Evolutionary conservation across 2,113 vertebrate genomes (phyloP), one percentile per base, ranked within the genome.

Genomic region (Amazona vittata): DNA sequence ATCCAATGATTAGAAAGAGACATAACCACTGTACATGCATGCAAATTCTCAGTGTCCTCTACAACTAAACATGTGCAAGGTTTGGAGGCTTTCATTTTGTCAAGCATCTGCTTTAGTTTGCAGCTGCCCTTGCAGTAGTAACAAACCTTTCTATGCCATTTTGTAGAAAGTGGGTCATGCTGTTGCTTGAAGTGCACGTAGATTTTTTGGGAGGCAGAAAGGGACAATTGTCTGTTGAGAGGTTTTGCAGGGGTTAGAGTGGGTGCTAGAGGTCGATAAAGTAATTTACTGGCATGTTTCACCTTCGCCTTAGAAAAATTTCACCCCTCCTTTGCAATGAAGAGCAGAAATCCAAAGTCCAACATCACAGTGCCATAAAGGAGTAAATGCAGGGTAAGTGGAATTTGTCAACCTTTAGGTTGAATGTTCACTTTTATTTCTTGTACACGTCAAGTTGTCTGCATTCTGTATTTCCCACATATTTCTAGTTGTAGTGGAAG

Each of bases 361-460:
- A 83, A 37, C 7, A 31, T 83, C 59, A 69, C 4, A 37, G 19
- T 65, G 20, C 15, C n/a, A 44, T 47, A 57, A 50, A 87, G 7
- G 26, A 82, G 7, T 52, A 79, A 93, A 70, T 37, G 33, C 11
- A 74, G 49, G 4, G 3, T 77, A 86, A 83, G 5, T 59, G 25
- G 53, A 77, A 74, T 70, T 95, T 83, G 25, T 90, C 71, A 90
- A 3, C 25, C 9, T 93, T 44, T 55, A 55, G 26, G 33, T 43
- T 94, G 78, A 96, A 93, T 93, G 88, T 73, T 96, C 70, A 29
- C 6, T 89, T 94, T 33, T 77, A 12, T 89, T 75, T 73, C 70
- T 91, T 78, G 55, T 55, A 79, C 53, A 43, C 4, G 1, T 11
- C 35, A 63, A 41, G 19, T 83, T 80, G 19, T 11, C 41, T 35